A percentile compares a stretch with the other conserved stretches of the same genome.
Evolutionary conservation across 1,140 invertebrate species (phyloP).

Genomic region (Drosophila ercepeae): DNA sequence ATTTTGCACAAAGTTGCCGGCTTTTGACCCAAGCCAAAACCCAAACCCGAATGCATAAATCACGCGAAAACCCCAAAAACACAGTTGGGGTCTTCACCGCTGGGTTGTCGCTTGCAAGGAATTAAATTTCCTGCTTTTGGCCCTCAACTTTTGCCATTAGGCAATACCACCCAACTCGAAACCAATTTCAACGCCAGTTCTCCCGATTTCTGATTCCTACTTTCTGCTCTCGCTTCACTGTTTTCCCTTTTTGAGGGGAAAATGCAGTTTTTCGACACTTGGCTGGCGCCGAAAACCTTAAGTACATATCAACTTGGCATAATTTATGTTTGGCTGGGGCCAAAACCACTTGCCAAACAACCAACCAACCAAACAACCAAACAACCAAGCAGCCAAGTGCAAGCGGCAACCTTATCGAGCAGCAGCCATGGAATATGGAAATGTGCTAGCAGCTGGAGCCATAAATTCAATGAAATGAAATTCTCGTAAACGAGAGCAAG

Average conservation of each 20-base stretch:
- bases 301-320: conserved; percentile 65
- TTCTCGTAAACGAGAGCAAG: conserved; percentile 2
- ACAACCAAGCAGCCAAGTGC: not conserved
- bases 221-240: not conserved
- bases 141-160: conserved; percentile 66
- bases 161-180: conserved; percentile 4
- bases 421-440: conserved; percentile 48
- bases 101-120: conserved; percentile 38
- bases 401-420: conserved; percentile 47
- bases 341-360: not conserved
- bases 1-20: conserved; percentile 58
- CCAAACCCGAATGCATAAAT: conserved; percentile 74
- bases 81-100: conserved; percentile 23
- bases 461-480: conserved; percentile 58
- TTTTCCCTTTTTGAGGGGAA: not conserved
- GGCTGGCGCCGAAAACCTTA: conserved; percentile 52
- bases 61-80: conserved; percentile 53
- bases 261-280: conserved; percentile 64
- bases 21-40: conserved; percentile 35
- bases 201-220: not conserved
- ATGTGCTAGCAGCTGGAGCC: conserved; percentile 42
- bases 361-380: no score
- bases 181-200: not conserved
- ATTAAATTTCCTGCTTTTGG: conserved; percentile 54
- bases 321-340: conserved; percentile 61